Base-by-base conservation (phyloP, 2,888 invertebrate species). In the Parnassius smintheus region DNA sequence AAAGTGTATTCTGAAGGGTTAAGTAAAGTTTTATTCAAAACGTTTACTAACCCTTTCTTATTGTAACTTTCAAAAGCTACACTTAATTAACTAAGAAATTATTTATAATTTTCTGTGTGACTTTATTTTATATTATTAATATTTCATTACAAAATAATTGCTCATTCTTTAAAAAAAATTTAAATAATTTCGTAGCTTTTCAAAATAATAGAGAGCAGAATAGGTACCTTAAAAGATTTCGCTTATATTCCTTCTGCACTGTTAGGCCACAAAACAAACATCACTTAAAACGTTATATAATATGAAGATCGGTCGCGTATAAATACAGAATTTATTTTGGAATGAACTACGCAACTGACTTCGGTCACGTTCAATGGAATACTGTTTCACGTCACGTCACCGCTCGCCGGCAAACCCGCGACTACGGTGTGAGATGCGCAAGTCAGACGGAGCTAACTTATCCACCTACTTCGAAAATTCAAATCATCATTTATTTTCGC, bases 351-450 rank as follows among this genome's bases (percentile, higher is more conserved):
- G 76, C 85, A 79, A 76, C 77, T 77, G 64, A 70, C 78, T 75
- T 74, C 68, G 49, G 63, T 68, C 64, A 70, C 70, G 75, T 69
- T 70, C 74, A 70, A 72, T 72, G 73, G 72, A 73, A 76, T 82
- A 91, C 91, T 90, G 86, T 81, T 75, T 81, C 76, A 70, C 78
- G 75, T 81, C 81, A 81, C 77, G 80, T 80, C 77, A 80, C 76
- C 74, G 65, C 68, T 64, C 59, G 74, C 73, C 70, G 71, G 73
- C 77, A 76, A 81, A 80, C 81, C 78, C 73, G 72, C 74, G 75
- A 81, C 80, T 80, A 78, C 77, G 74, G 86, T 83, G 82, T 83
- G 86, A 88, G 88, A 88, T 90, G 91, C 90, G 90, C 88, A 90
- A 89, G 87, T 90, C 91, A 89, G 85, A 79, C 81, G 73, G 76